phyloP scores from a whole-genome alignment of 2,888 invertebrate species.

The Pristionchus entomophagus region DNA sequence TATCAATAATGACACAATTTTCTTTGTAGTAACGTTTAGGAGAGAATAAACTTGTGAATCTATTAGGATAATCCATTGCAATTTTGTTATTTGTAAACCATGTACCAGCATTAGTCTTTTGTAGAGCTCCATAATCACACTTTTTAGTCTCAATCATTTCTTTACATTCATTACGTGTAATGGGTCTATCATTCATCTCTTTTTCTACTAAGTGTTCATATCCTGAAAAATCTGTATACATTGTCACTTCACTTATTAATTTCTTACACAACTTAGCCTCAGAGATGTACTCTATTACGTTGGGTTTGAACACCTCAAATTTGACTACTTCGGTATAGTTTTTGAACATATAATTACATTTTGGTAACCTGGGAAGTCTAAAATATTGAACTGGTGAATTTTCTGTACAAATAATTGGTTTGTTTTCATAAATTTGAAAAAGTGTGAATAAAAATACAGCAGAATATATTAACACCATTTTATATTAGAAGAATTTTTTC shows the following conservation, averaged over 20 bases:
- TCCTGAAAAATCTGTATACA: constrained; percentile 45
- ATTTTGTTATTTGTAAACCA: neutral
- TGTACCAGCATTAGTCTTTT: constrained; percentile 49
- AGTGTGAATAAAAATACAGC: neutral
- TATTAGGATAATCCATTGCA: neutral
- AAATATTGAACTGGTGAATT: constrained; percentile 55
- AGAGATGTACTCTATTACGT: constrained; percentile 43
- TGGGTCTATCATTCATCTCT: constrained; percentile 46
- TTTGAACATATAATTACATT: constrained; percentile 5
- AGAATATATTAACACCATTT: constrained; percentile 49
- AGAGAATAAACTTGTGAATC: neutral
- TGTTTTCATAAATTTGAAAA: neutral
- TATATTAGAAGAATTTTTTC: constrained; percentile 48
- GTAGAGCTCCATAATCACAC: constrained; percentile 57
- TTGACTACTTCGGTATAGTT: neutral
- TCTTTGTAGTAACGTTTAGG: constrained; percentile 51
- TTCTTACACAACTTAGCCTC: neutral
- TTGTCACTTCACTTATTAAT: neutral
- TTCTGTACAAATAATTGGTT: constrained; percentile 50
- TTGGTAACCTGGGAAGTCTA: constrained; percentile 52
- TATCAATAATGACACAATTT: constrained; percentile 64
- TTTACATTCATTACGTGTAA: neutral
- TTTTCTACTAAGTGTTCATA: constrained; percentile 55
- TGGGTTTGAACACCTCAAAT: constrained; percentile 4
- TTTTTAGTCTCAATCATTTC: constrained; percentile 52